These are phyloP conservation scores for Drosophila bocki DNA, from an alignment of 1,140 invertebrate genomes.

Conservation along the genomic window DNA sequence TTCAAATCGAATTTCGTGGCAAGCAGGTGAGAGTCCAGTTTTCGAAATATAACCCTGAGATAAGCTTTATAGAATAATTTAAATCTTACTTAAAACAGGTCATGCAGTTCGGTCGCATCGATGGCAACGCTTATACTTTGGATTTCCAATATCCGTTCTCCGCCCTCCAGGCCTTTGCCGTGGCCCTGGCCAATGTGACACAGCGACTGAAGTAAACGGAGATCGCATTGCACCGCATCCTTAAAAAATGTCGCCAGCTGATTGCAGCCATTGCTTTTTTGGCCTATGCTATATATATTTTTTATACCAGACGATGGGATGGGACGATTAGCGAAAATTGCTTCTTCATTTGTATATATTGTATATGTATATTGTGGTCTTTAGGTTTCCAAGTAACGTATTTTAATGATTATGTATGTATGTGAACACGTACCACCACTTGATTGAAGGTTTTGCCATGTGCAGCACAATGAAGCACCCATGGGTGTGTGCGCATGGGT, in stretches of 20 bases:
- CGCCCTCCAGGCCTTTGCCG: constrained; percentile 98
- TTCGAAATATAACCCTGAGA: neutral
- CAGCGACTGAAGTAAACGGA: constrained; percentile 95
- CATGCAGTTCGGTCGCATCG: constrained; percentile 99
- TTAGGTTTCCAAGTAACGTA: constrained; percentile 71
- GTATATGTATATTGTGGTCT: constrained; percentile 72
- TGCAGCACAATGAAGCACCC: constrained; percentile 54
- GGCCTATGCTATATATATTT: constrained; percentile 60
- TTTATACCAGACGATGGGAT: constrained; percentile 40
- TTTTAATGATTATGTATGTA: constrained; percentile 48
- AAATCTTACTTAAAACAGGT: constrained; percentile 88
- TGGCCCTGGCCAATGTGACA: constrained; percentile 99
- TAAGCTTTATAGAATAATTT: neutral
- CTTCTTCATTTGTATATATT: constrained; percentile 75
- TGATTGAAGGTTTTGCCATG: constrained; percentile 67
- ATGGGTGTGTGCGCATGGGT: constrained; percentile 36
- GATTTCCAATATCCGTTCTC: constrained; percentile 99
- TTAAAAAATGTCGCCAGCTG: constrained; percentile 23
- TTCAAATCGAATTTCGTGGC: constrained; percentile 98
- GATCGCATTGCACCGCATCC: constrained; percentile 29
- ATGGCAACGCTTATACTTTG: constrained; percentile 98
- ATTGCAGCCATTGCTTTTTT: constrained; percentile 59
- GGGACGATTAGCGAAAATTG: constrained; percentile 27
- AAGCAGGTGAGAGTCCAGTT: constrained; percentile 91
- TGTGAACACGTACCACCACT: constrained; percentile 76